phyloP scores from a whole-genome alignment of 2,888 invertebrate genomes.

The Pandemis corylana region DNA sequence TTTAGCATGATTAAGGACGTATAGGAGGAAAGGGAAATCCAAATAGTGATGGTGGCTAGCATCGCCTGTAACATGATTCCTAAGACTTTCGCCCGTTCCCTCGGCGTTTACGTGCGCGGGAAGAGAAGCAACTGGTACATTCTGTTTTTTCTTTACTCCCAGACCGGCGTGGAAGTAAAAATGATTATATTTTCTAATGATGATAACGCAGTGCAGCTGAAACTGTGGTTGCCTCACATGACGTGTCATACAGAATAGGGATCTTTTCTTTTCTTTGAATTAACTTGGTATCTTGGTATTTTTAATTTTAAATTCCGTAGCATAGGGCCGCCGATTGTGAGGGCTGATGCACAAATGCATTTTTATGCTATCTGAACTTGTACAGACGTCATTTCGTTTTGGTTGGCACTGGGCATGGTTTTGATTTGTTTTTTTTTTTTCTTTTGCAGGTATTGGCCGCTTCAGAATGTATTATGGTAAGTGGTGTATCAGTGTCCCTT shows the following conservation, averaged over 20 bases:
- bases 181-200: conserved; percentile 55
- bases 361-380: conserved; percentile 62
- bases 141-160: too few species aligned
- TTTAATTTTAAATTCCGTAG: conserved; percentile 61
- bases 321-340: conserved; percentile 71
- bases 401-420: neutral
- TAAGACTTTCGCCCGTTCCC: too few species aligned
- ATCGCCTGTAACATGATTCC: too few species aligned
- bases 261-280: conserved; percentile 46
- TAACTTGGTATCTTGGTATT: conserved; percentile 42
- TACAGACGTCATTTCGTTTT: neutral
- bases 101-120: too few species aligned
- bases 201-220: conserved; percentile 83
- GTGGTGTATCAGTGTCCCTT: neutral
- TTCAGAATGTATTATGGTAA: neutral
- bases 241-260: conserved; percentile 62
- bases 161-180: too few species aligned
- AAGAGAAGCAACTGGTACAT: too few species aligned
- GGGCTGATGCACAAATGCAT: conserved; percentile 68
- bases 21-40: too few species aligned
- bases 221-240: conserved; percentile 70
- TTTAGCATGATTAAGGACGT: too few species aligned
- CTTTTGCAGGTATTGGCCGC: neutral
- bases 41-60: too few species aligned
- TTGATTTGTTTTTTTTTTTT: conserved; percentile 14